These are phyloP conservation scores for Capricornis sumatraensis DNA, from an alignment of 2,113 vertebrate genomes.

Conservation along the genomic window DNA sequence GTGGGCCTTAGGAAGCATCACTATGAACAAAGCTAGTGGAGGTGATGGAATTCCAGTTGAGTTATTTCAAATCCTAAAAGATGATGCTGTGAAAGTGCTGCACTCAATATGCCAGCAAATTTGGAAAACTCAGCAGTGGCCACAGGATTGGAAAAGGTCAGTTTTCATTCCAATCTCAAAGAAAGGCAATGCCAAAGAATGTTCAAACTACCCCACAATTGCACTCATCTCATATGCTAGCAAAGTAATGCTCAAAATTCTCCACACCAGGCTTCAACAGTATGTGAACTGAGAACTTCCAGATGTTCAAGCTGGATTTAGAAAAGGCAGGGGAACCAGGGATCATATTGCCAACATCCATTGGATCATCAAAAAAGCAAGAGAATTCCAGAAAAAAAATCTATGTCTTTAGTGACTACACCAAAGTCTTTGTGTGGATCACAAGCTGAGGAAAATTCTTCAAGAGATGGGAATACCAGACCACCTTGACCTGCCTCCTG, in stretches of 20 bases:
- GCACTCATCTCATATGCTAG: not conserved
- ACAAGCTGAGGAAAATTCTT: not conserved
- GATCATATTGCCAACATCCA: not conserved
- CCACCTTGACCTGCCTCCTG: not conserved
- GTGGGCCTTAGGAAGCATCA: not conserved
- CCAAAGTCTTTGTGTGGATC: not conserved
- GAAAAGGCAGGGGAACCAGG: not conserved
- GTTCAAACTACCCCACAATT: not conserved
- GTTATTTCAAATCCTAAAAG: not conserved
- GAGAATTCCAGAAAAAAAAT: not conserved
- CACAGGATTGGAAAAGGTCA: not conserved
- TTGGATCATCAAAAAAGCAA: not conserved
- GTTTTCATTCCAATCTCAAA: not conserved
- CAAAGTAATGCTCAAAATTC: not conserved
- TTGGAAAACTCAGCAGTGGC: not conserved
- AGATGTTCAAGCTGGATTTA: not conserved
- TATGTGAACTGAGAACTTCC: not conserved
- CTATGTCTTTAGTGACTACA: not conserved
- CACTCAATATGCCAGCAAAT: not conserved
- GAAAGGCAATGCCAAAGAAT: not conserved
- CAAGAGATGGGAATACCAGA: not conserved
- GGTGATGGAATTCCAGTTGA: not conserved
- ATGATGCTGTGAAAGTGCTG: not conserved
- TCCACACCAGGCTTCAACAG: not conserved
- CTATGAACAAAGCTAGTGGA: not conserved